phyloP scores from a whole-genome alignment of 2,113 vertebrate genomes.

The Tursiops truncatus region DNA sequence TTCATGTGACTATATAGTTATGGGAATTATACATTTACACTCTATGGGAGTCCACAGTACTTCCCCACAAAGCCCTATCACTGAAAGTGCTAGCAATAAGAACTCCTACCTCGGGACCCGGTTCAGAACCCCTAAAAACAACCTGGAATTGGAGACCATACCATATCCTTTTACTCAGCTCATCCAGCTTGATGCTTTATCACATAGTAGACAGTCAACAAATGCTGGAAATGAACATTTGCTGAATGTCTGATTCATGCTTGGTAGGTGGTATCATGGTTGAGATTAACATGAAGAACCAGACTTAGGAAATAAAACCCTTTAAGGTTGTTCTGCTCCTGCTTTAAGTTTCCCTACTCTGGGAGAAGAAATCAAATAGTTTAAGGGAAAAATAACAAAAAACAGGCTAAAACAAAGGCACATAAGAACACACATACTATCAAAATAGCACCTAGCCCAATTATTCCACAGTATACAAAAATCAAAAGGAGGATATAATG shows the following conservation, averaged over 20 bases:
- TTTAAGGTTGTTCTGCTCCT: neutral
- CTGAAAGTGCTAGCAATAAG: neutral
- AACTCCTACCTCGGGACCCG: neutral
- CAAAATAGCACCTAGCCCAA: neutral
- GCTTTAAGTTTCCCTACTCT: neutral
- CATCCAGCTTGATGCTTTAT: neutral
- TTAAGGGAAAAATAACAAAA: neutral
- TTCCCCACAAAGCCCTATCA: neutral
- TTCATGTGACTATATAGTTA: neutral
- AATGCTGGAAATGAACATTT: neutral
- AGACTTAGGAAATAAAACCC: neutral
- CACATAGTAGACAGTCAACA: neutral
- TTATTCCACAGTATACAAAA: conserved; percentile 1
- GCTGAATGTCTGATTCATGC: neutral
- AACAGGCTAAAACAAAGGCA: neutral
- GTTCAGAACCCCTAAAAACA: neutral
- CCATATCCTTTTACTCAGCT: neutral
- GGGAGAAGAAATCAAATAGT: neutral
- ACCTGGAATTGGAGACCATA: neutral
- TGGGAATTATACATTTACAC: neutral
- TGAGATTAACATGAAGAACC: neutral
- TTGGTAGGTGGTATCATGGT: neutral
- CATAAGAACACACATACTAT: neutral
- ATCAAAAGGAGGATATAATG: neutral
- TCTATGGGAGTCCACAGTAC: neutral